Percentiles rank a stretch among this genome's conserved stretches.
phyloP scores from a whole-genome alignment of 2,113 vertebrate genomes.

The Atlantisia rogersi region DNA sequence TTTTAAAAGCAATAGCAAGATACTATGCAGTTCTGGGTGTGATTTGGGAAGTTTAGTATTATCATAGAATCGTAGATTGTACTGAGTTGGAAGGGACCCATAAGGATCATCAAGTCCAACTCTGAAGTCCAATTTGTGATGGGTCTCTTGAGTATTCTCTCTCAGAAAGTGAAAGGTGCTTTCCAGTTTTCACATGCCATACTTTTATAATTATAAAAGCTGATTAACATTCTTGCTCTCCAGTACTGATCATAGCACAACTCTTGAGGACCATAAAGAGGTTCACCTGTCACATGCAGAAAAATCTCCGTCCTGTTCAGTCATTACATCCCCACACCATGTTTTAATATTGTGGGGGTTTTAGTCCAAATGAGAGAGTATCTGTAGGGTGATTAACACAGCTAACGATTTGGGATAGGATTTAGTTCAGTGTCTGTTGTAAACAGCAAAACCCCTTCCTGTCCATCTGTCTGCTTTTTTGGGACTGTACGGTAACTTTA shows the following conservation, averaged over 20 bases:
- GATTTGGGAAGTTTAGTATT: not conserved
- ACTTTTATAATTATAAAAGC: conserved; percentile 22
- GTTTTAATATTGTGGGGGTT: not conserved
- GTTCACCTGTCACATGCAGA: not conserved
- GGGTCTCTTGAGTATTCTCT: not conserved
- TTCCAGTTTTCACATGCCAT: not conserved
- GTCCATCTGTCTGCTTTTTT: not conserved
- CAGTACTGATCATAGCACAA: not conserved
- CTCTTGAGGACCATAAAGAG: not conserved
- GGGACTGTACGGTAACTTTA: not conserved
- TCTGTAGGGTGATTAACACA: not conserved
- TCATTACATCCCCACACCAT: not conserved
- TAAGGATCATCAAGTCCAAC: too few species aligned
- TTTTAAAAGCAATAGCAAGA: not conserved
- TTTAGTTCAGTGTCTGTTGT: not conserved
- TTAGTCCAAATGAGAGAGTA: not conserved
- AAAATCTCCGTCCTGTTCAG: not conserved
- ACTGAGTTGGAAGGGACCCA: too few species aligned
- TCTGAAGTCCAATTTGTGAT: not conserved
- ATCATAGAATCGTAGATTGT: not conserved
- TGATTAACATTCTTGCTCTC: not conserved
- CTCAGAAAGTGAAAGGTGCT: not conserved
- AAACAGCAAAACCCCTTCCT: not conserved
- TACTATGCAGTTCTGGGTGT: not conserved
- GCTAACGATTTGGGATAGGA: not conserved